Conservation (phyloP, 2,113 vertebrate species). For the Canis aureus region DNA sequence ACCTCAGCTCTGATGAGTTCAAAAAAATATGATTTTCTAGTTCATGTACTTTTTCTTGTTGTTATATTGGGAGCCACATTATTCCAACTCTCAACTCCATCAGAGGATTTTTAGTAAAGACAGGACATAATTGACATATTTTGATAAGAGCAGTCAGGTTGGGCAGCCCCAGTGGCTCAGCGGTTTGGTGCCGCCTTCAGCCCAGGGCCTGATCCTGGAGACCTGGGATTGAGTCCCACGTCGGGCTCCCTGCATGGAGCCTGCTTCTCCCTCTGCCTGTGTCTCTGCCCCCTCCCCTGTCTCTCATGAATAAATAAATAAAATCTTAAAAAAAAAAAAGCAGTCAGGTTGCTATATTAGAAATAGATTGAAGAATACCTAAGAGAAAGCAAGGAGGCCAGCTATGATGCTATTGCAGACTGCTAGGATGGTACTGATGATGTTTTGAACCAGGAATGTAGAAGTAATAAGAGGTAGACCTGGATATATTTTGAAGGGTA, state of each 20-base stretch:
- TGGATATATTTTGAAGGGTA: background rate
- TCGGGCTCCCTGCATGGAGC: too few relatives aligned
- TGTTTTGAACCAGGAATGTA: background rate
- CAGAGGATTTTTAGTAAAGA: constrained; percentile 14
- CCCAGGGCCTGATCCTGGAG: too few relatives aligned
- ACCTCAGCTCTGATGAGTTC: constrained; percentile 23
- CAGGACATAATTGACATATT: background rate
- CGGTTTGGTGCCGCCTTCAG: too few relatives aligned
- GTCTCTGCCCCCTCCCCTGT: too few relatives aligned
- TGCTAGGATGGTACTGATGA: background rate
- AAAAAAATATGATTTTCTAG: constrained; percentile 14
- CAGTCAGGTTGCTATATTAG: background rate
- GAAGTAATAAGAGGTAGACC: background rate
- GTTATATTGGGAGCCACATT: background rate
- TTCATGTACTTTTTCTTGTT: background rate
- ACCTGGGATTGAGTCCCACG: too few relatives aligned
- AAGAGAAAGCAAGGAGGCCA: background rate
- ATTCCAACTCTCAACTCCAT: background rate
- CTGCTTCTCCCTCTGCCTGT: too few relatives aligned
- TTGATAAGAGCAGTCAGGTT: constrained; percentile 32
- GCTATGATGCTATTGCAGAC: background rate
- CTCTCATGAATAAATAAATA: too few relatives aligned
- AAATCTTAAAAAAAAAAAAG: background rate
- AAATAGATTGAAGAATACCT: background rate
- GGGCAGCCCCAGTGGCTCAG: too few relatives aligned